Evolutionary conservation across 2,113 vertebrate genomes (phyloP).

Genomic region (Pedetes capensis): DNA sequence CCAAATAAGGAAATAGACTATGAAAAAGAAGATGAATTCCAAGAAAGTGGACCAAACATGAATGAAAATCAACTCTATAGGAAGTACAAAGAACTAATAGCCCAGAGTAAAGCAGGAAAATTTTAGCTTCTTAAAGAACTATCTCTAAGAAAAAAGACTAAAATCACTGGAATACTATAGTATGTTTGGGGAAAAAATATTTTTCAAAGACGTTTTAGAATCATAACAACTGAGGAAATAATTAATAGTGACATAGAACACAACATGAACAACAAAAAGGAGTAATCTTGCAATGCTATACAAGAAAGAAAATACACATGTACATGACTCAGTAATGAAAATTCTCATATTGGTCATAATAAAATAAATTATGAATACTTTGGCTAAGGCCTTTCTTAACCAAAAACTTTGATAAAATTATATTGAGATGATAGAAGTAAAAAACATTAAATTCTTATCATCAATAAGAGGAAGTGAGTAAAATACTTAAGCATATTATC

Average conservation of each 20-base stretch:
- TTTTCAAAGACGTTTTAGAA: constrained; percentile 38
- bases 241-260: background rate
- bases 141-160: background rate
- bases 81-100: background rate
- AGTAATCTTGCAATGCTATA: background rate
- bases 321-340: background rate
- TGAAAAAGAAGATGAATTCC: background rate
- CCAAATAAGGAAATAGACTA: background rate
- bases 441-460: background rate
- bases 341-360: no score
- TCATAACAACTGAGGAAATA: background rate
- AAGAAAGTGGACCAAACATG: background rate
- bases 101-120: background rate
- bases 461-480: background rate
- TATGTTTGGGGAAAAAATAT: background rate
- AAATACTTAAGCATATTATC: background rate
- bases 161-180: background rate
- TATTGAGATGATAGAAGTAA: background rate
- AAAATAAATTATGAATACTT: background rate
- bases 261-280: background rate
- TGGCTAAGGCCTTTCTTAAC: no score
- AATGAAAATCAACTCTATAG: background rate
- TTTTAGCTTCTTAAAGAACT: background rate
- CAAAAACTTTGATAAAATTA: background rate
- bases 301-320: background rate